Evolutionary conservation across 2,113 vertebrate species (phyloP).

Genomic region (Hippocampus barbouri): DNA sequence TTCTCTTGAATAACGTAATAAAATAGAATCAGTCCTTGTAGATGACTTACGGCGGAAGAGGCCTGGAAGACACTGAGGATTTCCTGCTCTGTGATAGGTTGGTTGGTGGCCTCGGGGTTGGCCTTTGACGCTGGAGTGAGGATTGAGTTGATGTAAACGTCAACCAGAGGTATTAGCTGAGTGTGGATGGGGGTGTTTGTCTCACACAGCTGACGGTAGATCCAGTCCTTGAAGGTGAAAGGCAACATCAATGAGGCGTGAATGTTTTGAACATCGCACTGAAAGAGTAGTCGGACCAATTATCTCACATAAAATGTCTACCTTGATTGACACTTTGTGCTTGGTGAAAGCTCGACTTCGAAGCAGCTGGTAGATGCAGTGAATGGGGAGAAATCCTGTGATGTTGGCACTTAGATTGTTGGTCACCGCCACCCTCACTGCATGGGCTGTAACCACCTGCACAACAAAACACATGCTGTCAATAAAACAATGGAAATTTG

Average conservation of each 20-base stretch:
- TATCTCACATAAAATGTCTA: slow-evolving; percentile 29
- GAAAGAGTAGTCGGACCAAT: accelerated
- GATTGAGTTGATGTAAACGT: slow-evolving; percentile 96
- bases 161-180: slow-evolving; percentile 91
- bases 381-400: slow-evolving; percentile 93
- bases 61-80: slow-evolving; percentile 90
- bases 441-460: slow-evolving; percentile 96
- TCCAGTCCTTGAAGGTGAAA: slow-evolving; percentile 84
- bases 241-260: not conserved
- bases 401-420: slow-evolving; percentile 94
- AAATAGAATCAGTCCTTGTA: not conserved
- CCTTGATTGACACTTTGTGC: slow-evolving; percentile 99
- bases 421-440: slow-evolving; percentile 93
- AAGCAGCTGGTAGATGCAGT: slow-evolving; percentile 97
- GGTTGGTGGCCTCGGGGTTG: slow-evolving; percentile 96
- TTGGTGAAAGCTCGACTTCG: slow-evolving; percentile 96
- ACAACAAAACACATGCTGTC: slow-evolving; percentile 5
- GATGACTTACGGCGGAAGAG: slow-evolving; percentile 75
- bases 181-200: slow-evolving; percentile 91
- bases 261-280: not conserved
- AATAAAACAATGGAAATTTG: not conserved
- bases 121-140: slow-evolving; percentile 96
- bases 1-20: not conserved
- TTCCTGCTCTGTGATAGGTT: slow-evolving; percentile 96
- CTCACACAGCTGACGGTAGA: slow-evolving; percentile 94